These are phyloP conservation scores for Ochropacha duplaris DNA, from an alignment of 2,888 invertebrate species.

Conservation along the genomic window DNA sequence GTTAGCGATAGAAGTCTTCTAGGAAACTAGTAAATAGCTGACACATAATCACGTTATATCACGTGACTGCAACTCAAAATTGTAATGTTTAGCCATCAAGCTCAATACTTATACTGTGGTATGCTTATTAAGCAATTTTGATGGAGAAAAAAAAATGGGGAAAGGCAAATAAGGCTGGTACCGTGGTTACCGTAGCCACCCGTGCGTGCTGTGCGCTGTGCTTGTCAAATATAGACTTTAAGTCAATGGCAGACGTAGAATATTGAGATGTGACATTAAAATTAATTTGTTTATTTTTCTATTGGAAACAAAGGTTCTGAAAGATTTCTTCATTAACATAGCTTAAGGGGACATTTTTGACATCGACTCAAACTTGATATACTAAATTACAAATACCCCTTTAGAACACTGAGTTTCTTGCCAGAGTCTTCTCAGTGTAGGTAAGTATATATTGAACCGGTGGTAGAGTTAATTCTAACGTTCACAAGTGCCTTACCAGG, in stretches of 20 bases:
- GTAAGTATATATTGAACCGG: no score
- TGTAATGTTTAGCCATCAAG: background rate
- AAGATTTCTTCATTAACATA: no score
- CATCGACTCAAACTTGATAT: no score
- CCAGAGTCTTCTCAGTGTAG: no score
- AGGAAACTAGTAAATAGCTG: background rate
- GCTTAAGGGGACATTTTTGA: no score
- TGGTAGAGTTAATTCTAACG: no score
- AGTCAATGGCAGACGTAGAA: background rate
- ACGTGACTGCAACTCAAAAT: conserved; percentile 2
- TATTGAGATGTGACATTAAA: background rate
- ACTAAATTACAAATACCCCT: no score
- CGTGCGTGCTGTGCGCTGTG: background rate
- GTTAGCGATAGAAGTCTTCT: background rate
- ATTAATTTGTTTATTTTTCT: no score
- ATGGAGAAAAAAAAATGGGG: conserved; percentile 5
- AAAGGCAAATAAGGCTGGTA: conserved; percentile 2
- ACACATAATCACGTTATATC: background rate
- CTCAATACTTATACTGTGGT: conserved; percentile 1
- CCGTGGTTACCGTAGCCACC: background rate
- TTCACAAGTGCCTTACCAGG: no score
- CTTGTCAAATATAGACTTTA: background rate
- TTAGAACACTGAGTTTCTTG: no score
- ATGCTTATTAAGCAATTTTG: conserved; percentile 14
- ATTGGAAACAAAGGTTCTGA: no score